Conservation (phyloP, 2,113 vertebrate genomes). For the Ahaetulla prasina region DNA sequence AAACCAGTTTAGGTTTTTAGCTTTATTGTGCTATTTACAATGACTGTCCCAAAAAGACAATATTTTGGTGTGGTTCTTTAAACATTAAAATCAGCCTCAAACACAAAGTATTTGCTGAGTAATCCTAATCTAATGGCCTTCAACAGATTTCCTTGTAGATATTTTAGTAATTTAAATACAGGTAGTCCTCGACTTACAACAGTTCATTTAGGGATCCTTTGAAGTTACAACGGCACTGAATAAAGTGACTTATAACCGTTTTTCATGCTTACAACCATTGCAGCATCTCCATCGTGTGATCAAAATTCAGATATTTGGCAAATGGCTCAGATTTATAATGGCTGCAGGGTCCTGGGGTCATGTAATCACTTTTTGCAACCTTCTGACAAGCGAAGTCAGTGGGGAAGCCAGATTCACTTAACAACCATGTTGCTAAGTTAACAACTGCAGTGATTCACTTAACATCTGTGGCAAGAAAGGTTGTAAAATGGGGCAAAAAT, state of each 20-base stretch:
- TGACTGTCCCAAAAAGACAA: not conserved
- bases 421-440: not conserved
- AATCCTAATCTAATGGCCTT: not conserved
- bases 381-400: not conserved
- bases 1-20: not conserved
- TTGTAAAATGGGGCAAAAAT: not conserved
- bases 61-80: not conserved
- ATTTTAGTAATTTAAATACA: not conserved
- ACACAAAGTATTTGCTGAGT: not conserved
- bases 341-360: not conserved
- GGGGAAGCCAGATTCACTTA: not conserved
- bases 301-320: not conserved
- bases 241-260: not conserved
- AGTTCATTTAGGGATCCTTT: not conserved
- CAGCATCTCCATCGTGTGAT: not conserved
- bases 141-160: not conserved
- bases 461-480: not conserved
- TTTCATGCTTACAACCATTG: not conserved
- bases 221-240: not conserved
- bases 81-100: not conserved
- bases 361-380: not conserved
- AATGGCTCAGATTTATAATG: not conserved
- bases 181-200: not conserved
- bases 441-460: not conserved
- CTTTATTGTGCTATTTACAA: not conserved